Evolutionary conservation across 1,140 invertebrate genomes (phyloP).

Genomic region (Stegodyphus dumicola): DNA sequence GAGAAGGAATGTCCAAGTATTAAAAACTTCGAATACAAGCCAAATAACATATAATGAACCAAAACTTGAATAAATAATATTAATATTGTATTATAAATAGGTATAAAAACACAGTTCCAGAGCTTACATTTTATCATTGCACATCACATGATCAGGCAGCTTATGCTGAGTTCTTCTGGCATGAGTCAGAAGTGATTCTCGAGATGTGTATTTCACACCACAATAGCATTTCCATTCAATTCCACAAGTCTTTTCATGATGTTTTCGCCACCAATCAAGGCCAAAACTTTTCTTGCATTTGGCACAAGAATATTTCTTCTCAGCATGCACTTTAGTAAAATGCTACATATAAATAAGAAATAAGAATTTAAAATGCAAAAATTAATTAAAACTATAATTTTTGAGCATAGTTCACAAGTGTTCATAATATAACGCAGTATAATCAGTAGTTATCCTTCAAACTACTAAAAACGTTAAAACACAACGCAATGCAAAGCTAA

Average conservation of each 20-base stretch:
- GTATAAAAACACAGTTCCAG: background rate
- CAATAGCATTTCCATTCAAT: slow-evolving; percentile 56
- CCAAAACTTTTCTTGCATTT: slow-evolving; percentile 60
- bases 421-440: too few species aligned
- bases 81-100: background rate
- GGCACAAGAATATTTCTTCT: slow-evolving; percentile 50
- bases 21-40: too few species aligned
- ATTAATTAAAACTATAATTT: background rate
- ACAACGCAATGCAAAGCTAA: too few species aligned
- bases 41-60: background rate
- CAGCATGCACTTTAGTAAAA: slow-evolving; percentile 62
- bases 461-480: too few species aligned
- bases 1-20: too few species aligned
- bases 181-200: slow-evolving; percentile 62
- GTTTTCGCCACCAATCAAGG: slow-evolving; percentile 28
- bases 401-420: background rate
- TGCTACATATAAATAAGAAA: slow-evolving; percentile 49
- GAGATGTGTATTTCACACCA: slow-evolving; percentile 54
- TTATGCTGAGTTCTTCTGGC: slow-evolving; percentile 51
- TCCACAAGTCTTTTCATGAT: slow-evolving; percentile 59
- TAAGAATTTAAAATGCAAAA: background rate
- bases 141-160: slow-evolving; percentile 30
- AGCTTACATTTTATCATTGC: slow-evolving; percentile 27
- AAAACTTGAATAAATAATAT: background rate
- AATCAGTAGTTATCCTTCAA: too few species aligned